Percentiles rank a stretch among this genome's conserved stretches.
Conservation (phyloP, 2,113 vertebrate genomes). For the Loxodonta africana region DNA sequence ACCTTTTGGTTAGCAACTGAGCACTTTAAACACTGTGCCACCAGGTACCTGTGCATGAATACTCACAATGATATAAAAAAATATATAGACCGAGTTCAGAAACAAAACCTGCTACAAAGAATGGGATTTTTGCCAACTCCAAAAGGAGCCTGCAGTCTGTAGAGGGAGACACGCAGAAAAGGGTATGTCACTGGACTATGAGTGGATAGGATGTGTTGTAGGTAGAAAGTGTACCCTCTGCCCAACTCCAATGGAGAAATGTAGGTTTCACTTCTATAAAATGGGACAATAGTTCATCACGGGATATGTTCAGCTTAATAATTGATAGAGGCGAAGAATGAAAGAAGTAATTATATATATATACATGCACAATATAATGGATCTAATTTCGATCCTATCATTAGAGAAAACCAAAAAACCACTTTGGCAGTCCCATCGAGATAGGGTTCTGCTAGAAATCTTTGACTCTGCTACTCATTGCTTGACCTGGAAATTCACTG, state of each 20-base stretch:
- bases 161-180: not conserved
- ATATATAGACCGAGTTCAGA: not conserved
- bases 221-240: not conserved
- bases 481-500: not conserved
- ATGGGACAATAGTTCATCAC: not conserved
- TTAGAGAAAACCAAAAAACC: not conserved
- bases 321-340: not conserved
- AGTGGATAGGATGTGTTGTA: not conserved
- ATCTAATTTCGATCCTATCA: too few relatives aligned
- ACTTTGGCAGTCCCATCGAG: not conserved
- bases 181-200: not conserved
- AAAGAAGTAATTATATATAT: not conserved
- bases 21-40: too few relatives aligned
- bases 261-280: not conserved
- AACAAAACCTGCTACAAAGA: not conserved
- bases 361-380: too few relatives aligned
- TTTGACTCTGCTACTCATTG: not conserved
- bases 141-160: not conserved
- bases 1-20: too few relatives aligned
- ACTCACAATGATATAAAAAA: not conserved
- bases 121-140: not conserved
- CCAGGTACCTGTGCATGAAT: not conserved
- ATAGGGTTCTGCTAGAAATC: not conserved
- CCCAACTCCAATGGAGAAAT: not conserved
- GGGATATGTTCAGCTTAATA: not conserved